Evolutionary conservation across 2,797 vertebrate species (phyloP), one percentile per base, ranked within the genome.

Genomic region (Pantherophis alleghaniensis): DNA sequence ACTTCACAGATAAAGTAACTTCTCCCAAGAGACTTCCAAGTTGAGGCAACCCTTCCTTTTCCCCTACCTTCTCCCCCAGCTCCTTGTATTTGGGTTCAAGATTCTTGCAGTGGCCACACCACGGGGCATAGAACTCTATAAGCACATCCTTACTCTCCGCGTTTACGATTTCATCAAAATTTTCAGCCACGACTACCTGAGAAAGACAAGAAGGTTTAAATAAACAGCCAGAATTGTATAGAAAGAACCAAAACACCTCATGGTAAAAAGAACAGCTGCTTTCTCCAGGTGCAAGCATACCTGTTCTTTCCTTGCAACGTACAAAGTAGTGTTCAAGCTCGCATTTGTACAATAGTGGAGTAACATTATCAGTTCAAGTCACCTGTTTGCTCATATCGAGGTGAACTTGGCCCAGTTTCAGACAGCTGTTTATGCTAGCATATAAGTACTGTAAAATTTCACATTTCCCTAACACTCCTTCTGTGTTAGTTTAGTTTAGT

Each of bases 81-180:
- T 99, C 99, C 57, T 98, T 99, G 97, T 98, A 99, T 94, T 99
- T 99, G 91, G 99, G 99, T 95, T 99, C 99, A 97, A 99, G 97
- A 94, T 97, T 99, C 98, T 99, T 99, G 98, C 99, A 99, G 96
- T 99, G 99, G 92, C 99, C 99, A 10, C 99, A 99, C 99, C 99
- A 99, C 0, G 99, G 99, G 3, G 99, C 99, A 0, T 99, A 99
- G 95, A 99, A 99, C 97, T 99, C 99, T 91, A 99, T 98, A 89
- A 99, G 98, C 10, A 99, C 99, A 69, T 99, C 99, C 97, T 99
- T 99, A 97, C 98, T 97, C 92, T 99, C 98, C 47, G 98, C 98
- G 37, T 99, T 99, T 59, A 99, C 99, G 28, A 99, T 97, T 94
- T 98, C 98, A 96, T 98, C 98, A 92, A 98, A 98, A 94, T 97